Base-by-base conservation (phyloP, 1,140 invertebrate genomes). In the Cydia splendana region DNA sequence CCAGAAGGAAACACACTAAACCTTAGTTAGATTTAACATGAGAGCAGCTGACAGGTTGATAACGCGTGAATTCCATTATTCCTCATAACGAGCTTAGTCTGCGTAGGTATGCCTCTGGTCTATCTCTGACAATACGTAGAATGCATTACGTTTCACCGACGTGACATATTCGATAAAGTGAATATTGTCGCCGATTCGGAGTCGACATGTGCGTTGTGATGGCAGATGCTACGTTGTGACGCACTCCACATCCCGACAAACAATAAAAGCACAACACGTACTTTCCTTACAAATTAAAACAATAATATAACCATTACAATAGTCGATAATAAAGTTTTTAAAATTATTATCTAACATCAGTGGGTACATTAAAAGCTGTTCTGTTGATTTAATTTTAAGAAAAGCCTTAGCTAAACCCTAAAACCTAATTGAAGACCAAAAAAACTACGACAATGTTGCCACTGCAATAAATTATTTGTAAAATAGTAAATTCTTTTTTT, bases 201-300 rank as follows among this genome's bases (percentile, higher is more conserved):
- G 18, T 42, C 38, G 67, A 71, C 67, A 71, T 71, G 67, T 71
- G 67, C 57, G 57, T 24, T 62, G n/a, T 53, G 51, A 24, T 24
- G 38, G 67, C 67, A 71, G 67, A 71, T 71, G 67, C 67, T 42
- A n/a, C 18, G n/a, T 71, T 45, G 34, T 71, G 67, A 71, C 67
- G 67, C 67, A 71, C 67, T 38, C 34, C 30, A 45, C 67, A 71
- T 67, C 65, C 65, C 67, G 30, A 71, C 67, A 42, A 2, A 42
- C 30, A 71, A 71, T 45, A 24, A 62, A 45, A 71, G 34, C 34
- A 71, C 67, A 45, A 71, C n/a, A 18, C n/a, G 0, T 9, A 71
- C 57, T 62, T 10, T 62, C 20, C 18, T 18, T 57, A 57, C 24
- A 62, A 24, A 9, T 24, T 62, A 62, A 24, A 62, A 24, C 57